These are phyloP conservation scores for Bubo blakistoni DNA, from an alignment of 2,113 vertebrate genomes.

Conservation along the genomic window DNA sequence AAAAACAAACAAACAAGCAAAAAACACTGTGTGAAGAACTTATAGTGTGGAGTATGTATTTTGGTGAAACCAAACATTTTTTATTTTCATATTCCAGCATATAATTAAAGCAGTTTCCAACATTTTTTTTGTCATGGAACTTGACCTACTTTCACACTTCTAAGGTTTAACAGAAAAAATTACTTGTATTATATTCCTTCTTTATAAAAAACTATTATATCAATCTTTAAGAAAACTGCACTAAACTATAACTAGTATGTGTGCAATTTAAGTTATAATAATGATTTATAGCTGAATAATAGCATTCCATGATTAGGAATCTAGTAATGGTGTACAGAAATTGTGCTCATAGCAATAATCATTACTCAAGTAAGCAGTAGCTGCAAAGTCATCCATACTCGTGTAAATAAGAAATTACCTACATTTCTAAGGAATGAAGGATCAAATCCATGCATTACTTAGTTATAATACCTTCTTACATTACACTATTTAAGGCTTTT, in stretches of 20 bases:
- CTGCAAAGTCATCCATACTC: neutral
- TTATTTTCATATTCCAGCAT: neutral
- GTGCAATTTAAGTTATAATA: neutral
- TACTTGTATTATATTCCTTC: neutral
- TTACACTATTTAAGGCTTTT: neutral
- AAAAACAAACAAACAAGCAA: neutral
- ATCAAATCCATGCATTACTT: neutral
- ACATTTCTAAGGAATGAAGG: neutral
- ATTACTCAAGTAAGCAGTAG: neutral
- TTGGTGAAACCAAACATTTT: neutral
- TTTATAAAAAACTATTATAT: neutral
- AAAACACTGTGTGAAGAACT: neutral
- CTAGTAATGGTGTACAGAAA: neutral
- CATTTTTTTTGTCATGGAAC: neutral
- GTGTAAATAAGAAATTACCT: neutral
- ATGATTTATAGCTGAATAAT: neutral
- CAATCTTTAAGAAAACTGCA: neutral
- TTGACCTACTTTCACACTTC: neutral
- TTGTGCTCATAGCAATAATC: neutral
- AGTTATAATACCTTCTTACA: neutral
- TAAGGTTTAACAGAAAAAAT: neutral
- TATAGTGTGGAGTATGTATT: neutral
- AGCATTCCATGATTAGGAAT: neutral
- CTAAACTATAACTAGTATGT: neutral
- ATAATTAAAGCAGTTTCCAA: neutral